Evolutionary conservation across 2,888 invertebrate species (phyloP), one percentile per base, ranked within the genome.

Genomic region (Hoplodrina blanda): DNA sequence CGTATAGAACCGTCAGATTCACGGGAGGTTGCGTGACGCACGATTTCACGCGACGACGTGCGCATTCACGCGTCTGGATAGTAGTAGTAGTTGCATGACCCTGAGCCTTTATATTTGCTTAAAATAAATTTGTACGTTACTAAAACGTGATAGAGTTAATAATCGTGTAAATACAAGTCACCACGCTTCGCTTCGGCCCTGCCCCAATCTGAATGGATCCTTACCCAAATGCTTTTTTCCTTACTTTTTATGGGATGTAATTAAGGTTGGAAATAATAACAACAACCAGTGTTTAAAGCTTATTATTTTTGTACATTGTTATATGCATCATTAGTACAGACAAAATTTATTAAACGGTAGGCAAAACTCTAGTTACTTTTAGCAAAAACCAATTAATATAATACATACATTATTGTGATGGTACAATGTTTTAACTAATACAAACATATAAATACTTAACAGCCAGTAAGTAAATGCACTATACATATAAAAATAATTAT

Each of bases 241-340:
- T 8, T 8, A 7, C 7, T 37, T 37, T 37, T 37, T 37, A 41
- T 41, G 6, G 46, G 46, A 6, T 37, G 7, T 15, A 19, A 59
- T 55, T 17, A 55, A n/a, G 37, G 15, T 53, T 7, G 6, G 46
- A 82, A 85, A 88, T 80, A 86, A 90, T 77, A 85, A 86, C 73
- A 84, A 83, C 70, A 63, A 71, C 69, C 71, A 88, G 89, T 91
- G 89, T 93, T 95, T 95, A 95, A 95, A 95, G 95, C 95, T 94
- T 95, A 92, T 95, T 93, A 94, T 93, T 94, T 95, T 95, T 95
- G 93, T 94, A 95, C 94, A 93, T 88, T 92, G 90, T 95, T 95
- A 94, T 91, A 93, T 88, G 94, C 93, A 86, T 90, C 85, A 93
- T 94, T 94, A 94, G 94, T 95, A 91, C 82, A 89, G 89, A 92